Evolutionary conservation across 2,888 invertebrate genomes (phyloP).

Genomic region (Drosophila phalerata): DNA sequence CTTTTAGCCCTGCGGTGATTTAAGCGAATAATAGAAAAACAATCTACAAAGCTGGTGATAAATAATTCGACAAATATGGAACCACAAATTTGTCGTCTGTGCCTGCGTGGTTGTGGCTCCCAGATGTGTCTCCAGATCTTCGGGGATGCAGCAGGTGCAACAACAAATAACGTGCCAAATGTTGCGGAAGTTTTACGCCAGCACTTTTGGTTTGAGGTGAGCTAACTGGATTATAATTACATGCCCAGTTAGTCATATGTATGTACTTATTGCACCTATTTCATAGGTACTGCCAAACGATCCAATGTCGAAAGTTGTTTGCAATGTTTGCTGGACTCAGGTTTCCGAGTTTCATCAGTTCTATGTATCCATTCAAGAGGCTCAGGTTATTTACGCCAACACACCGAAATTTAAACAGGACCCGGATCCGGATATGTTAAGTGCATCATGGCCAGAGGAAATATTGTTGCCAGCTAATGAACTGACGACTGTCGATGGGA

Average conservation of each 20-base stretch:
- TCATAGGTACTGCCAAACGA: conserved; percentile 78
- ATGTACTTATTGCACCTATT: neutral
- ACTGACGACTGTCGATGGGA: conserved; percentile 59
- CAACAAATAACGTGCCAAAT: conserved; percentile 63
- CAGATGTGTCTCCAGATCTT: conserved; percentile 82
- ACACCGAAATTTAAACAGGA: conserved; percentile 67
- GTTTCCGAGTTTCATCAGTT: conserved; percentile 83
- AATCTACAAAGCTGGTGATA: conserved; percentile 17
- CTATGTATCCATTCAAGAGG: conserved; percentile 81
- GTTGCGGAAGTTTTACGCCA: conserved; percentile 80
- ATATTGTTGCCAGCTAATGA: conserved; percentile 66
- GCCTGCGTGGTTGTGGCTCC: conserved; percentile 77
- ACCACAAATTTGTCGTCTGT: conserved; percentile 79
- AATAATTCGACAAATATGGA: conserved; percentile 59
- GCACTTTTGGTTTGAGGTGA: conserved; percentile 84
- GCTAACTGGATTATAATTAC: conserved; percentile 4
- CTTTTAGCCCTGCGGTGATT: no score
- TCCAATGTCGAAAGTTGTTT: conserved; percentile 78
- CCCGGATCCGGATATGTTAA: conserved; percentile 55
- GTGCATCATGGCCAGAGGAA: conserved; percentile 69
- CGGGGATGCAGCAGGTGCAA: conserved; percentile 62
- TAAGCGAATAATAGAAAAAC: neutral
- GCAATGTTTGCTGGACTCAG: conserved; percentile 83
- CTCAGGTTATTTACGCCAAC: conserved; percentile 72
- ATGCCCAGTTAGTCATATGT: neutral